Conservation (phyloP, 1,140 invertebrate genomes). For the Neodiprion lecontei region DNA sequence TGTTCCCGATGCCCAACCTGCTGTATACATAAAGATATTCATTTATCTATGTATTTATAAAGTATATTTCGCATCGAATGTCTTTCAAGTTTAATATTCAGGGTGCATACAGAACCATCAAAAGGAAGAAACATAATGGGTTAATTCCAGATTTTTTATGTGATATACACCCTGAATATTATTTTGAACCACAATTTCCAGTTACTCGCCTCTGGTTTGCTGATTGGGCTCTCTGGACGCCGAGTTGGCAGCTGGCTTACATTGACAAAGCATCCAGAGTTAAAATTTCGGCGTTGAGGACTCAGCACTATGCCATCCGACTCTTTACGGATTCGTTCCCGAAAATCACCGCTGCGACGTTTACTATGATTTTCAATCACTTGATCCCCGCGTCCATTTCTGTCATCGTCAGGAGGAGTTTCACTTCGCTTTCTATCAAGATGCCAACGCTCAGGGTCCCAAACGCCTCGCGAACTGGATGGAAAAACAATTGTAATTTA, state of each 20-base stretch:
- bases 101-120: not conserved
- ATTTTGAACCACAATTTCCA: too few species aligned
- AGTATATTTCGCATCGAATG: not conserved
- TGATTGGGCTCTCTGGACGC: slow-evolving; percentile 64
- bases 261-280: slow-evolving; percentile 79
- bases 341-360: slow-evolving; percentile 74
- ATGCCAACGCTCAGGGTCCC: slow-evolving; percentile 71
- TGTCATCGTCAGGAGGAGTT: slow-evolving; percentile 67
- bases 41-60: not conserved
- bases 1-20: slow-evolving; percentile 59
- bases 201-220: slow-evolving; percentile 53
- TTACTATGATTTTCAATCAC: slow-evolving; percentile 46
- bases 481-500: not conserved
- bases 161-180: too few species aligned
- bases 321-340: slow-evolving; percentile 81
- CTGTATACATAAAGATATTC: slow-evolving; percentile 11
- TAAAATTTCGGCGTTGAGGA: slow-evolving; percentile 83
- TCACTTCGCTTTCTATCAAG: slow-evolving; percentile 65
- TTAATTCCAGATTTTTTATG: not conserved
- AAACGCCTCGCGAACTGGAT: slow-evolving; percentile 63
- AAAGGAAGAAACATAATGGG: not conserved
- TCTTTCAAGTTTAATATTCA: slow-evolving; percentile 16
- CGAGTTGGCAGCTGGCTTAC: slow-evolving; percentile 56
- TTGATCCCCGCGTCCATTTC: slow-evolving; percentile 55
- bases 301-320: slow-evolving; percentile 83